Conservation (phyloP, 2,113 vertebrate species). For the mouse (Mus musculus) region DNA sequence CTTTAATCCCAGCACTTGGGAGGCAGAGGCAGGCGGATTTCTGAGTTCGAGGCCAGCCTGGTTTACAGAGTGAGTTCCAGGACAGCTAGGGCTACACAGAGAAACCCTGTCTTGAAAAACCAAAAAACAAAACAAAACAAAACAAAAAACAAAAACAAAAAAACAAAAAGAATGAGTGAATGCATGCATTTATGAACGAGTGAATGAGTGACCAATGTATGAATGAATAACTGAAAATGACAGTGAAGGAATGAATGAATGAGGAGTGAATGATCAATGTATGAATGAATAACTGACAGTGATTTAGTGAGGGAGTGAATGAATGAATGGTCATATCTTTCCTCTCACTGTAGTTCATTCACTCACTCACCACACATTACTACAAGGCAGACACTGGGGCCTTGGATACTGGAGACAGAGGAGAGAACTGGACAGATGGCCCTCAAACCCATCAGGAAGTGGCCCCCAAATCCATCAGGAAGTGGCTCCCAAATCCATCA, state of each 20-base stretch:
- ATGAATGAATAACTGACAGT: neutral
- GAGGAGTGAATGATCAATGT: neutral
- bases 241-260: neutral
- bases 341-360: too few species aligned
- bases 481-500: too few species aligned
- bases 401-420: neutral
- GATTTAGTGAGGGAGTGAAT: neutral
- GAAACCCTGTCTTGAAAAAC: too few species aligned
- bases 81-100: too few species aligned
- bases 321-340: neutral
- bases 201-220: neutral
- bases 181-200: neutral
- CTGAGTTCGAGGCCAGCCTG: too few species aligned
- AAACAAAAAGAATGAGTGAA: neutral
- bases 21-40: too few species aligned
- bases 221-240: neutral
- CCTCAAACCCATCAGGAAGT: too few species aligned
- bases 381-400: fast-evolving
- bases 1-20: too few species aligned
- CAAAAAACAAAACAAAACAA: too few species aligned
- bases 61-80: too few species aligned
- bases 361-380: neutral
- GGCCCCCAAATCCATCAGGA: too few species aligned
- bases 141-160: too few species aligned
- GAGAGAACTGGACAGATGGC: neutral